Evolutionary conservation across 2,113 vertebrate species (phyloP), one percentile per base, ranked within the genome.

Genomic region (Hippocampus guttulatus): DNA sequence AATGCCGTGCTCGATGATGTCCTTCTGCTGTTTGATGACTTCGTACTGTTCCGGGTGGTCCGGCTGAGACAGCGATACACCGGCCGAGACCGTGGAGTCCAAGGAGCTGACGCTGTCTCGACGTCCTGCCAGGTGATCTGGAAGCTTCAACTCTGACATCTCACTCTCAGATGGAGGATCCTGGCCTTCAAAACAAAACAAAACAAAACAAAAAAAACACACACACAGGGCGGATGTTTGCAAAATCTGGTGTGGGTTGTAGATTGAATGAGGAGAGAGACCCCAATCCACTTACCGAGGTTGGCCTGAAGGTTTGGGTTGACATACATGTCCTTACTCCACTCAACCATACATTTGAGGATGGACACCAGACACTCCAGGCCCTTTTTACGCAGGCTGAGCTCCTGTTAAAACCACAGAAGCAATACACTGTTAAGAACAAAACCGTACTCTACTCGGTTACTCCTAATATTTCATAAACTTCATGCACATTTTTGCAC

Each of bases 1-100:
- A 27, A 99, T 98, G 82, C 97, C 96, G 0, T 98, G 95, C 78
- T 99, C 96, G 30, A 99, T 99, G 84, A 99, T 97, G 73, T 99
- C 97, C 83, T 99, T 99, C 85, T 99, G 97, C 77, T 99, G 97
- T 76, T 99, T 99, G 87, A 99, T 97, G 67, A 99, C 97, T 90
- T 99, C 96, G 74, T 95, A 99, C 86, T 99, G 97, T 83, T 98
- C 97, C 0, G 96, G 97, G 57, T 96, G 95, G 79, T 98, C 96
- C 0, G 92, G 92, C 78, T 96, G 76, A 10, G 93, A 77, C 2
- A 81, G 81, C 0, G 79, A 91, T 21, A 95, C 63, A 58, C 93
- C 94, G 0, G 95, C 95, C 0, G 96, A 99, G 1, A 97, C 81
- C 0, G 94, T 95, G 58, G 97, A 98, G 85, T 99, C 97, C 89